Percentiles rank a stretch among this genome's conserved stretches.
Conservation (phyloP, 1,140 invertebrate species). For the Neodiprion pinetum region DNA sequence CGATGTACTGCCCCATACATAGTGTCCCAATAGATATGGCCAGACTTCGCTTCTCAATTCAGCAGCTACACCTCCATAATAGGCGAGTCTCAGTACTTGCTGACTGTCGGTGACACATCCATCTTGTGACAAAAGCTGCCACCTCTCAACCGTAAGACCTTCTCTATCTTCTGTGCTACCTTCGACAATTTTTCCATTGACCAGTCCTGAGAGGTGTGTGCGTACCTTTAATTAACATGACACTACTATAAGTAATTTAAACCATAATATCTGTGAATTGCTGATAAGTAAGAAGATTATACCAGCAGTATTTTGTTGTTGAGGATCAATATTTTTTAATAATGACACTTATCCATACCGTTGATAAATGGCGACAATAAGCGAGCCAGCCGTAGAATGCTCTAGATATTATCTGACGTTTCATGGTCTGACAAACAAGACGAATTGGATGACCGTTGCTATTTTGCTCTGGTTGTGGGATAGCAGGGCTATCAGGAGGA, state of each 20-base stretch:
- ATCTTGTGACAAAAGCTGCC: constrained; percentile 68
- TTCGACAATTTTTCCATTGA: constrained; percentile 72
- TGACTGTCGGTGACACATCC: constrained; percentile 69
- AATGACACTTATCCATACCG: constrained; percentile 54
- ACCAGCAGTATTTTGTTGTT: too few species aligned
- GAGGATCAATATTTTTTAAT: too few species aligned
- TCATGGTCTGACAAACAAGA: constrained; percentile 93
- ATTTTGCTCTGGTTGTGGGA: constrained; percentile 31
- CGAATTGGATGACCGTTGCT: constrained; percentile 63
- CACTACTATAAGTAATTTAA: too few species aligned
- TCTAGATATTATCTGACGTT: constrained; percentile 90
- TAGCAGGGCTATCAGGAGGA: constrained; percentile 15
- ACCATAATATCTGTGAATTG: too few species aligned
- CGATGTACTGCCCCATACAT: constrained; percentile 72
- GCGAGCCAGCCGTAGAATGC: constrained; percentile 97
- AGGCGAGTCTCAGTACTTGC: constrained; percentile 84
- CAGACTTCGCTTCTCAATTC: constrained; percentile 84
- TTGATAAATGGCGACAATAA: constrained; percentile 90
- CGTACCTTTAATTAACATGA: constrained; percentile 59
- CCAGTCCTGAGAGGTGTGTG: constrained; percentile 89
- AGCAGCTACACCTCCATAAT: constrained; percentile 85
- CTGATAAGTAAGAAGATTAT: too few species aligned
- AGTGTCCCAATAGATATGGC: constrained; percentile 91
- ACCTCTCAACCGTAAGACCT: constrained; percentile 75
- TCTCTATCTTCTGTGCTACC: constrained; percentile 58